Evolutionary conservation across 2,797 vertebrate genomes (phyloP).

Genomic region (Tragelaphus eurycerus): DNA sequence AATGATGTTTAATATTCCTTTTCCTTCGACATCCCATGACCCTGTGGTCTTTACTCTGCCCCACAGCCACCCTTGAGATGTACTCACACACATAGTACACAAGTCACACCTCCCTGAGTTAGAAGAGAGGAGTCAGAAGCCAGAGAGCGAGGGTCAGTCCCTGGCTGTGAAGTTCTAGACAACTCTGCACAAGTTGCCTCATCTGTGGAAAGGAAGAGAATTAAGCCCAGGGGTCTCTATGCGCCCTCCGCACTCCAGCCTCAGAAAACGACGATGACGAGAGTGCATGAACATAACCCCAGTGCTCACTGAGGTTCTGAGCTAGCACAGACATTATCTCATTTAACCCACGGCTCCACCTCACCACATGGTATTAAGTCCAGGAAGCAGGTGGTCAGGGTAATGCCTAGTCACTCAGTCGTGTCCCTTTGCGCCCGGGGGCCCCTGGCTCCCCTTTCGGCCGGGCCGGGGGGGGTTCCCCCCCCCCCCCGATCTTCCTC

Average conservation of each 20-base stretch:
- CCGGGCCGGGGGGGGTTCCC: no score
- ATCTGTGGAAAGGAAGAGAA: not conserved
- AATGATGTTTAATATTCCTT: not conserved
- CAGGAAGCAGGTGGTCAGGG: not conserved
- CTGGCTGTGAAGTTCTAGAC: not conserved
- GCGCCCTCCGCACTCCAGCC: not conserved
- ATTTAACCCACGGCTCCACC: no score
- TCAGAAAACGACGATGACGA: no score
- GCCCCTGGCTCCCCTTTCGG: no score
- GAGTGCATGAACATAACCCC: accelerated
- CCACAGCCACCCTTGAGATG: not conserved
- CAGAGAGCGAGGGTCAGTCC: accelerated
- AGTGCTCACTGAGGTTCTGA: accelerated
- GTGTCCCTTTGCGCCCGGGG: no score
- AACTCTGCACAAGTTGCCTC: not conserved
- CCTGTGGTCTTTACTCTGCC: not conserved
- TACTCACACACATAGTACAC: accelerated
- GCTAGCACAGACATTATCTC: accelerated
- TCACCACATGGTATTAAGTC: accelerated
- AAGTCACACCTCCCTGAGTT: not conserved
- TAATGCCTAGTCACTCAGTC: accelerated
- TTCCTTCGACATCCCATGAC: not conserved
- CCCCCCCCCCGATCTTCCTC: no score
- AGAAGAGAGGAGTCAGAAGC: not conserved
- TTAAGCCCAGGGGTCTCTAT: accelerated